A percentile compares a stretch with the other conserved stretches of the same genome.
These are phyloP conservation scores for Oppia nitens DNA, from an alignment of 1,140 invertebrate species.

Conservation along the genomic window DNA sequence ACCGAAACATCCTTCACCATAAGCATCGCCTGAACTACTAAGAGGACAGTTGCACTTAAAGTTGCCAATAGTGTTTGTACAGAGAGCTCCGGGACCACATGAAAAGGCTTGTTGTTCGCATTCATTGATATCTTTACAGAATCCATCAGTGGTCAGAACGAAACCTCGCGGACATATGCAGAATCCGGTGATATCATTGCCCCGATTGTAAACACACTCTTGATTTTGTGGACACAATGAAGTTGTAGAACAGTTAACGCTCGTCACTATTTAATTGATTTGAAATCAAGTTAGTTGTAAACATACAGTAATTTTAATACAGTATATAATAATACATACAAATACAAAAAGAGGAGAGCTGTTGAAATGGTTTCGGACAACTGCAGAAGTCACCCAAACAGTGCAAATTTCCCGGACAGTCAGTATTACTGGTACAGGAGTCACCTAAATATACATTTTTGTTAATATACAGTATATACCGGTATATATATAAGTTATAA, in stretches of 20 bases:
- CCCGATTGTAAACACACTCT: constrained; percentile 20
- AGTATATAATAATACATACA: constrained; percentile 14
- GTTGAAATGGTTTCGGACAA: constrained; percentile 22
- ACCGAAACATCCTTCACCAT: constrained; percentile 24
- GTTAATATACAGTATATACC: neutral
- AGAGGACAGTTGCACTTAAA: constrained; percentile 55
- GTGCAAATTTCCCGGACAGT: constrained; percentile 25
- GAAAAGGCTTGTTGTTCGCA: constrained; percentile 27
- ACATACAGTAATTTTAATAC: neutral
- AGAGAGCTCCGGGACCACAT: constrained; percentile 21
- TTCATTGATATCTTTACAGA: constrained; percentile 21
- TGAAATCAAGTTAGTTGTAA: too few relatives aligned
- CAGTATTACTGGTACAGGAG: constrained; percentile 23
- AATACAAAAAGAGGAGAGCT: constrained; percentile 23
- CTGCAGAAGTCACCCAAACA: constrained; percentile 24
- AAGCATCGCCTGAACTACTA: constrained; percentile 64
- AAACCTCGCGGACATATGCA: constrained; percentile 23
- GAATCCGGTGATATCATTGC: constrained; percentile 11
- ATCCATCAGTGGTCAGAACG: constrained; percentile 21
- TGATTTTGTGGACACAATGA: constrained; percentile 26
- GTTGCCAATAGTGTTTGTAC: constrained; percentile 21
- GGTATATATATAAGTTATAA: neutral
- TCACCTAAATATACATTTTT: constrained; percentile 14
- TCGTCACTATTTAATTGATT: neutral
- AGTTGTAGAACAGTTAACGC: constrained; percentile 23